These are phyloP conservation scores for Proterorhinus semilunaris DNA, from an alignment of 2,113 vertebrate genomes.

Conservation along the genomic window DNA sequence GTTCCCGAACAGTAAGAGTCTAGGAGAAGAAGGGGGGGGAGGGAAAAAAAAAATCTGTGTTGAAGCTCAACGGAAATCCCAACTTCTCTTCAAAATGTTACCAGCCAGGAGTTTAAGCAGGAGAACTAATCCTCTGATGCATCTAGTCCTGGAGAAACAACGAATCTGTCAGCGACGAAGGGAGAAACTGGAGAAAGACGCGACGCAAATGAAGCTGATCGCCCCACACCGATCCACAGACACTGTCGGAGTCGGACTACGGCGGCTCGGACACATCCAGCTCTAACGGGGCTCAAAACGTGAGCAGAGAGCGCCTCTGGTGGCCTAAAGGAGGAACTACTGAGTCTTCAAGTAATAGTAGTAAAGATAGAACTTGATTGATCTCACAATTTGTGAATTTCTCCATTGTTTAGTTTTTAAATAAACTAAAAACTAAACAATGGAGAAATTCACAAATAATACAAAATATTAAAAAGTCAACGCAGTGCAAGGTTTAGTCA, in stretches of 20 bases:
- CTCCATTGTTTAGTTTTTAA: no score
- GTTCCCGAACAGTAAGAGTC: slow-evolving; percentile 24
- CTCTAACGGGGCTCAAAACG: slow-evolving; percentile 4
- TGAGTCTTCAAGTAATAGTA: neutral
- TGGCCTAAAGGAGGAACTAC: slow-evolving; percentile 21
- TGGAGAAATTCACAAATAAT: no score
- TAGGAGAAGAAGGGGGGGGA: no score
- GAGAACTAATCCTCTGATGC: slow-evolving; percentile 15
- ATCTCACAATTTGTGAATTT: no score
- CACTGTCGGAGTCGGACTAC: slow-evolving; percentile 34
- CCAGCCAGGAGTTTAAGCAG: slow-evolving; percentile 20
- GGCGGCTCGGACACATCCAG: no score
- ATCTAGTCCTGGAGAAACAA: slow-evolving; percentile 12
- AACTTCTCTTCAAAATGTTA: slow-evolving; percentile 8
- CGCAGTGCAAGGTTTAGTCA: no score
- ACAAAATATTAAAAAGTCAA: no score
- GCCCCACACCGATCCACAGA: slow-evolving; percentile 59
- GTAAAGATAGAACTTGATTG: no score
- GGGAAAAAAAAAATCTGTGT: neutral
- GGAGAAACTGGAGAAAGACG: slow-evolving; percentile 31
- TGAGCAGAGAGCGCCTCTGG: slow-evolving; percentile 53
- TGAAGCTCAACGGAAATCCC: neutral
- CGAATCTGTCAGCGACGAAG: slow-evolving; percentile 28
- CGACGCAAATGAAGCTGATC: slow-evolving; percentile 37
- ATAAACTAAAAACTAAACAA: no score